These are phyloP conservation scores for Hydropsyche betteni DNA, from an alignment of 2,888 invertebrate species.

Conservation along the genomic window DNA sequence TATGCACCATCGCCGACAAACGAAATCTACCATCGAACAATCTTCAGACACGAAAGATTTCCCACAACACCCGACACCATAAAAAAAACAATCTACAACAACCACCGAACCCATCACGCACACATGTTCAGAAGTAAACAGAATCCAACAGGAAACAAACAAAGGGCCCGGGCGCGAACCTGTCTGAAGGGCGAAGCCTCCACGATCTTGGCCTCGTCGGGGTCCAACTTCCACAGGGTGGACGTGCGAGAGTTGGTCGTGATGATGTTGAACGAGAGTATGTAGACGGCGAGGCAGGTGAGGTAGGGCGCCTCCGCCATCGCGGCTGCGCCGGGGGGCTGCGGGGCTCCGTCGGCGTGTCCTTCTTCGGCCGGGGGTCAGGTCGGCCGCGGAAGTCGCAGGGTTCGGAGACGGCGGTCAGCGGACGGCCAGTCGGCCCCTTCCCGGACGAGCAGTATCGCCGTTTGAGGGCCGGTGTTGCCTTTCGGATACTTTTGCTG, in stretches of 20 bases:
- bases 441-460: background rate
- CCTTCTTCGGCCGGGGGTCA: background rate
- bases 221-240: conserved; percentile 83
- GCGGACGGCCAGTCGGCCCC: background rate
- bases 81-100: too few relatives aligned
- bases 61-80: too few relatives aligned
- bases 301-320: conserved; percentile 69
- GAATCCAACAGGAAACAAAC: background rate
- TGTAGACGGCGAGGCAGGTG: conserved; percentile 73
- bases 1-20: too few relatives aligned
- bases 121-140: too few relatives aligned
- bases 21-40: too few relatives aligned
- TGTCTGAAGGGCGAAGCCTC: conserved; percentile 70
- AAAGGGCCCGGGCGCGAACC: conserved; percentile 54
- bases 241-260: conserved; percentile 83
- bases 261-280: conserved; percentile 77
- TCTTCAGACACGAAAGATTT: too few relatives aligned
- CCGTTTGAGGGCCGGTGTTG: background rate
- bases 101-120: too few relatives aligned
- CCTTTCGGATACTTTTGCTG: background rate
- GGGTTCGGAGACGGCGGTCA: background rate
- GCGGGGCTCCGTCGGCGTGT: background rate
- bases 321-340: background rate
- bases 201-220: conserved; percentile 78
- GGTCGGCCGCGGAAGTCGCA: background rate